Conservation (phyloP, 2,113 vertebrate genomes). For the Shinisaurus crocodilurus region DNA sequence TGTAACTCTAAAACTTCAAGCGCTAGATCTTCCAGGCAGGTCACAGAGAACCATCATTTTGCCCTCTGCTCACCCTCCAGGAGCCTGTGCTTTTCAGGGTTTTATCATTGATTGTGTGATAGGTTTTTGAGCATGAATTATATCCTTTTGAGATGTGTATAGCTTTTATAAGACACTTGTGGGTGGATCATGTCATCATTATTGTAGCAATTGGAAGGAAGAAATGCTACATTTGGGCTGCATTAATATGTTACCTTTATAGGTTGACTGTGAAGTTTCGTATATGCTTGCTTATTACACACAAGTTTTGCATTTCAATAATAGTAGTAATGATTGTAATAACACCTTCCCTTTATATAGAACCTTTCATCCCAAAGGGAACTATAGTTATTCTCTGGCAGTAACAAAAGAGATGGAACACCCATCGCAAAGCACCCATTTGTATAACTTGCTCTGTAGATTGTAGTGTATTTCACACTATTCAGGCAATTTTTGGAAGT, state of each 20-base stretch:
- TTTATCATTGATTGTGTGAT: conserved; percentile 32
- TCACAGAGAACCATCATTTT: conserved; percentile 21
- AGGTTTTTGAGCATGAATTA: conserved; percentile 1
- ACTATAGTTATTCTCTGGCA: conserved; percentile 66
- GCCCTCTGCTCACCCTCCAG: conserved; percentile 32
- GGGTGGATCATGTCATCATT: conserved; percentile 66
- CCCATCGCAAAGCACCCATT: conserved; percentile 70
- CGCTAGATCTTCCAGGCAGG: conserved; percentile 13
- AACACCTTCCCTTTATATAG: conserved; percentile 67
- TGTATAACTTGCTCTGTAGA: conserved; percentile 70
- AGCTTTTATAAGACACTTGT: conserved; percentile 53
- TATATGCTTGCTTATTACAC: conserved; percentile 70
- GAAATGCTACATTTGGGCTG: conserved; percentile 53
- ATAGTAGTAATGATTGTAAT: conserved; percentile 78
- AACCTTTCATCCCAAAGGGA: conserved; percentile 71
- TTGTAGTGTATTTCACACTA: conserved; percentile 71
- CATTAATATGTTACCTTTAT: conserved; percentile 61
- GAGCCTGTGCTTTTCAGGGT: conserved; percentile 27
- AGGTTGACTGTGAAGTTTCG: conserved; percentile 67
- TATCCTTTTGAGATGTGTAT: conserved; percentile 48
- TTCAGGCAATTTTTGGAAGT: conserved; percentile 74
- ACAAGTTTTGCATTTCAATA: conserved; percentile 74
- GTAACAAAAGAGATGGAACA: conserved; percentile 72
- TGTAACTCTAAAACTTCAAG: conserved; percentile 30
- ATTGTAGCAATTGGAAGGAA: conserved; percentile 60